Base-by-base conservation (phyloP, 2,113 vertebrate genomes). In the Cygnus atratus region DNA sequence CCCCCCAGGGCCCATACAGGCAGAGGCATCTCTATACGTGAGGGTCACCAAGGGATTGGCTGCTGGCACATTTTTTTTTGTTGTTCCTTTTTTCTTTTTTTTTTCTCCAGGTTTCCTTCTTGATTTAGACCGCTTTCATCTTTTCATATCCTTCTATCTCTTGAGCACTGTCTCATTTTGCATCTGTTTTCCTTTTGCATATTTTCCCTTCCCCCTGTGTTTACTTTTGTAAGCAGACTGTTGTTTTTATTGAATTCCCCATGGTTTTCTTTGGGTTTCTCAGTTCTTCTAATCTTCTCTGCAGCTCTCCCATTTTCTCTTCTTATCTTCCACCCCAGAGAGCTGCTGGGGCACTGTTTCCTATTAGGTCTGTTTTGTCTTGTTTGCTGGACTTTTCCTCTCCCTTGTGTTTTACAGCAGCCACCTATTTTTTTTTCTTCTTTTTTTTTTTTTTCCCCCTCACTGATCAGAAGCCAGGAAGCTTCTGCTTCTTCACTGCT, bases 181-280 rank as follows among this genome's bases (percentile, higher is more conserved):
- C 96, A 94, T 97, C 95, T 98, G 97, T 87, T 97, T 98, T 95
- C 93, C 91, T 62, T 98, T 97, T 96, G 72, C 81, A 44, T 92
- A 58, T 78, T 92, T 67, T 82, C 75, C 55, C 84, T 93, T 90
- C 90, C 88, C 87, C 84, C 77, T 92, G 20, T 95, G 96, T 97
- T 98, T 98, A 96, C 93, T 96, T 97, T 97, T 95, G 72, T 28
- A 83, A 96, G 96, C 74, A 96, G 95, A 90, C 17, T 87, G 93
- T 90, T 90, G 87, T 95, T 96, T 97, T 96, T 95, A 95, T 92
- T 92, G 94, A 73, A 88, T 88, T 83, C 92, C 75, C 83, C 26
- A 94, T 80, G 92, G 91, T 75, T 96, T 97, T 95, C 87, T 87
- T 95, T 24, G 66, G 77, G 59, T 74, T 96, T 95, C 93, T 76